Percentiles rank a stretch among this genome's conserved stretches.
Evolutionary conservation across 2,888 invertebrate genomes (phyloP).

Genomic region (Heliconius aoede): DNA sequence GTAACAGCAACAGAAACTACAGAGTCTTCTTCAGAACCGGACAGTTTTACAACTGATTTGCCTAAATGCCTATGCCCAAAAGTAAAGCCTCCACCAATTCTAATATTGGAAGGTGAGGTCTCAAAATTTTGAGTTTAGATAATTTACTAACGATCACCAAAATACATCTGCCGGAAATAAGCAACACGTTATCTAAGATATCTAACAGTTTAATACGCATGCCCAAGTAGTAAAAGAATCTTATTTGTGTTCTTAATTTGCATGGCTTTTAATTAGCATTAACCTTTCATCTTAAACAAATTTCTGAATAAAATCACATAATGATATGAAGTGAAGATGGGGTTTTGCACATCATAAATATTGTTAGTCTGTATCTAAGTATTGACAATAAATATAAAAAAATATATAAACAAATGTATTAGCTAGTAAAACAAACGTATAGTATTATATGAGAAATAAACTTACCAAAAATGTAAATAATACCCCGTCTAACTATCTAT

Average conservation of each 20-base stretch:
- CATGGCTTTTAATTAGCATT: conserved; percentile 56
- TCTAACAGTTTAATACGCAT: conserved; percentile 73
- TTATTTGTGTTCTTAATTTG: conserved; percentile 53
- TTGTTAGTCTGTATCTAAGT: too few species aligned
- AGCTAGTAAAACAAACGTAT: not conserved
- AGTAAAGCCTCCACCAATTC: conserved; percentile 86
- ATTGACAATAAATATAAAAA: not conserved
- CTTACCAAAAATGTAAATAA: not conserved
- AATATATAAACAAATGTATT: not conserved
- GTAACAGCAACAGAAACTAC: conserved; percentile 49
- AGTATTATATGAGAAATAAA: too few species aligned
- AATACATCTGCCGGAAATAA: conserved; percentile 60
- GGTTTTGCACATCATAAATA: not conserved
- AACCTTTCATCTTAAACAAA: not conserved
- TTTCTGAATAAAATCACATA: not conserved
- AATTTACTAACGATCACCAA: conserved; percentile 76
- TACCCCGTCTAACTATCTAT: not conserved
- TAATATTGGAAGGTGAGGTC: conserved; percentile 93
- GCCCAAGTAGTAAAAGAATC: conserved; percentile 39
- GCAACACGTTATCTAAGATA: conserved; percentile 48
- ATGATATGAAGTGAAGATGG: not conserved
- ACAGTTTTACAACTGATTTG: conserved; percentile 55
- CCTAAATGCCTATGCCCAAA: conserved; percentile 75
- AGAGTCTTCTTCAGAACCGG: conserved; percentile 54
- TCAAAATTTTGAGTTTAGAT: conserved; percentile 65